phyloP scores from a whole-genome alignment of 1,140 invertebrate species.

The Chymomyza costata region DNA sequence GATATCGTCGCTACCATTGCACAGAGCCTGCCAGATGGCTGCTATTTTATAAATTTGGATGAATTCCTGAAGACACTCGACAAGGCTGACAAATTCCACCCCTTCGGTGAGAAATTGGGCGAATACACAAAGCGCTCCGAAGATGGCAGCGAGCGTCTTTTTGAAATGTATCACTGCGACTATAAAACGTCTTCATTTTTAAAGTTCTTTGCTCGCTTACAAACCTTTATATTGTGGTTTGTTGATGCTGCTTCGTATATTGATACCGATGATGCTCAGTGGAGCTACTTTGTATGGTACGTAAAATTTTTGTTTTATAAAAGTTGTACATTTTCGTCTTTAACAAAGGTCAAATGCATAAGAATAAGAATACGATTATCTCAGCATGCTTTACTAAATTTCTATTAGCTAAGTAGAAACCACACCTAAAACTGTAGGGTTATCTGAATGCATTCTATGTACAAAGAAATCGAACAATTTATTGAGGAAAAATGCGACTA shows the following conservation, averaged over 20 bases:
- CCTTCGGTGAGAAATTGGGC: constrained; percentile 76
- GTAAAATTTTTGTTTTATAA: constrained; percentile 64
- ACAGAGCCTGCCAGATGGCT: constrained; percentile 77
- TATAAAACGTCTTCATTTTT: constrained; percentile 83
- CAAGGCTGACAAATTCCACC: constrained; percentile 71
- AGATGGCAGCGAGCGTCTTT: constrained; percentile 78
- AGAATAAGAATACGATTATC: too few relatives aligned
- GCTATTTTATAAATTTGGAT: constrained; percentile 71
- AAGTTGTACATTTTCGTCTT: too few relatives aligned
- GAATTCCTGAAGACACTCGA: constrained; percentile 71
- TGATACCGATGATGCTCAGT: constrained; percentile 93
- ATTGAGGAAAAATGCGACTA: too few relatives aligned
- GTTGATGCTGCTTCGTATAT: constrained; percentile 96
- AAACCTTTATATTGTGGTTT: constrained; percentile 96
- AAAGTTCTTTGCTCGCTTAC: constrained; percentile 88
- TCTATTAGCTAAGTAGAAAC: too few relatives aligned
- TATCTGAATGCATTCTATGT: too few relatives aligned
- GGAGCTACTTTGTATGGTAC: constrained; percentile 94
- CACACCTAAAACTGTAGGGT: too few relatives aligned
- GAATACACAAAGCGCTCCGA: constrained; percentile 71
- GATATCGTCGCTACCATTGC: constrained; percentile 84
- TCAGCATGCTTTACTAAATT: too few relatives aligned
- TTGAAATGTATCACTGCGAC: constrained; percentile 89
- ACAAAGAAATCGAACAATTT: too few relatives aligned
- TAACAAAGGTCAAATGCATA: too few relatives aligned